Base-by-base conservation (phyloP, 2,888 invertebrate genomes). In the Seladonia tumulorum region DNA sequence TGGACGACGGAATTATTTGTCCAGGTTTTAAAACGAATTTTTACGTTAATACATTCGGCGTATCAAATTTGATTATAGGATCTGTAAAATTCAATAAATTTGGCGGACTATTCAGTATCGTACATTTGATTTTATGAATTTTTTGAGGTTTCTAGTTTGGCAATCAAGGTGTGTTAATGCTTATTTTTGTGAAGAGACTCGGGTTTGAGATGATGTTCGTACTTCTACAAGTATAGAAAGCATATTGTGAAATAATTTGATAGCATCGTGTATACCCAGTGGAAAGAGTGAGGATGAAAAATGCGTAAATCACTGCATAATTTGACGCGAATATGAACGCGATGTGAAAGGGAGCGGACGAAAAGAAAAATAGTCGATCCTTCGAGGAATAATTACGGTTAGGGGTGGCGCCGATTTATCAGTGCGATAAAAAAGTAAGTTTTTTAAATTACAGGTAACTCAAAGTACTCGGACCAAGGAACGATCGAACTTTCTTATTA, bases 401-500 rank as follows among this genome's bases (percentile, higher is more conserved):
- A 70, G 22, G n/a, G 57, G 10, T 2, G 1, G 68, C 39, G 35
- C 42, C 42, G 39, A 42, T 70, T 39, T 39, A 39, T 70, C 68
- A n/a, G 42, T 39, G 42, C 68, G 42, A 42, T 22, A 39, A 70
- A 39, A 39, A 70, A n/a, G 68, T n/a, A n/a, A 70, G 12, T 39
- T 39, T n/a, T 39, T 5, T 22, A 70, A 70, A 68, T 68, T 68
- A 68, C 10, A 68, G 22, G 68, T 42, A 68, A 39, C 39, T 22
- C 3, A 7, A 68, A 68, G 68, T 42, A 68, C 39, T 68, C 12
- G 12, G 18, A 42, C 22, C 22, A 12, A 68, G 5, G 68, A 42
- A 68, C 39, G 68, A 68, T 68, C 68, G 39, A 39, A 68, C 68
- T 68, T 68, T 68, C 68, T 22, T 68, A 22, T 68, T 68, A 68